phyloP scores from a whole-genome alignment of 2,888 invertebrate species.

The Acleris holmiana region DNA sequence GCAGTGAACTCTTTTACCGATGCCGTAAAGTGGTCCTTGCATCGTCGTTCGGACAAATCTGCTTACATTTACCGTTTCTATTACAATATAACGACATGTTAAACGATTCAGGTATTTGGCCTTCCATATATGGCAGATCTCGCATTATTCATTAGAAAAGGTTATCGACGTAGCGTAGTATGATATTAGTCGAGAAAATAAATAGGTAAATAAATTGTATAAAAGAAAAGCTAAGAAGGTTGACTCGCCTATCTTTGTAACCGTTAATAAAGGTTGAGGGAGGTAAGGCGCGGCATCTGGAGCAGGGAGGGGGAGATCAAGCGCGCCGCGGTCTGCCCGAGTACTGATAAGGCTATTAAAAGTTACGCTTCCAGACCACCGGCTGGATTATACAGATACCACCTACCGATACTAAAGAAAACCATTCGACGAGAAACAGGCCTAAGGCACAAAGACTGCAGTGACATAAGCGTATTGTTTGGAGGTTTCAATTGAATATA shows the following conservation, averaged over 20 bases:
- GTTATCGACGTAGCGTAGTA: background rate
- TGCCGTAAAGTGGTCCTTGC: constrained; percentile 72
- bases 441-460: constrained; percentile 48
- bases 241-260: constrained; percentile 57
- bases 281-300: constrained; percentile 51
- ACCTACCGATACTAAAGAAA: constrained; percentile 63
- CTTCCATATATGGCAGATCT: background rate
- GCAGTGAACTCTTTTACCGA: constrained; percentile 79
- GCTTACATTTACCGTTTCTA: constrained; percentile 48
- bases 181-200: background rate
- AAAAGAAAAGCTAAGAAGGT: constrained; percentile 43
- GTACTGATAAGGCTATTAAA: constrained; percentile 82
- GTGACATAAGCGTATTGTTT: constrained; percentile 48
- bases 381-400: constrained; percentile 68
- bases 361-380: constrained; percentile 73
- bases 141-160: background rate
- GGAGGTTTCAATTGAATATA: too few species aligned
- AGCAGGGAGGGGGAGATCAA: constrained; percentile 58
- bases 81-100: constrained; percentile 37
- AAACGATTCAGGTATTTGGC: constrained; percentile 3
- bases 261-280: constrained; percentile 67
- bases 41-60: constrained; percentile 60
- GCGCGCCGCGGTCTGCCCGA: constrained; percentile 65
- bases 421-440: constrained; percentile 54
- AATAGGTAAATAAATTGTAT: constrained; percentile 27